Evolutionary conservation across 92 coral and sea anemone species (phyloP), one percentile per base, ranked within the genome.

Genomic region (Palythoa grandiflora): DNA sequence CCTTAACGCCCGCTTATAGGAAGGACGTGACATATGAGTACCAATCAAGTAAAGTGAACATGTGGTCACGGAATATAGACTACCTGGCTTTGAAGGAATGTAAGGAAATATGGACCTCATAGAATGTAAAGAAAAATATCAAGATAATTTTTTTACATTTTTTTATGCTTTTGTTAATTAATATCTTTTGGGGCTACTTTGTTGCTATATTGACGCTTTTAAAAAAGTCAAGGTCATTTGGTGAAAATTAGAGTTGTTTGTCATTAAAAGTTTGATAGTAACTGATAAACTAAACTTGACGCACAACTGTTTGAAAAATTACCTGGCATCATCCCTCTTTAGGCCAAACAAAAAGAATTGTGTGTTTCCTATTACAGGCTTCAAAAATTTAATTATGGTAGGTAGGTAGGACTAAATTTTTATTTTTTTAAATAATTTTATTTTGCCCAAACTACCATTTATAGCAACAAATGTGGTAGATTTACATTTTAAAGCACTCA

Each of bases 21-120:
- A n/a, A 7, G 79, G 17, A 75, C 79, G 79, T 75, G 68, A 52
- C 83, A 54, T 48, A 19, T 77, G 68, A 53, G 13, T 16, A 13
- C 2, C 16, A 12, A 77, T 12, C 20, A 6, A 6, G 13, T 37
- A 54, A 77, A 38, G 21, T 11, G 13, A 11, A 20, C 21, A 16
- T 20, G 28, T 8, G 63, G 63, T 77, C 83, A 77, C 83, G 83
- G 35, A 77, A 77, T 50, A 38, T 19, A 36, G 0, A 54, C 9
- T 19, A 3, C 47, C 19, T 8, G 2, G 9, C 65, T 35, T 70
- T 68, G 36, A 11, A 70, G 47, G 17, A 70, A 70, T 70, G 74
- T 11, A 35, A 21, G n/a, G 7, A n/a, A 63, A 63, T 44, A 44
- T 44, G 50, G 5, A 44, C 50, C 50, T 44, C 70, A 63, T 63